Evolutionary conservation across 2,797 vertebrate species (phyloP).

Genomic region (Cyclura pinguis): DNA sequence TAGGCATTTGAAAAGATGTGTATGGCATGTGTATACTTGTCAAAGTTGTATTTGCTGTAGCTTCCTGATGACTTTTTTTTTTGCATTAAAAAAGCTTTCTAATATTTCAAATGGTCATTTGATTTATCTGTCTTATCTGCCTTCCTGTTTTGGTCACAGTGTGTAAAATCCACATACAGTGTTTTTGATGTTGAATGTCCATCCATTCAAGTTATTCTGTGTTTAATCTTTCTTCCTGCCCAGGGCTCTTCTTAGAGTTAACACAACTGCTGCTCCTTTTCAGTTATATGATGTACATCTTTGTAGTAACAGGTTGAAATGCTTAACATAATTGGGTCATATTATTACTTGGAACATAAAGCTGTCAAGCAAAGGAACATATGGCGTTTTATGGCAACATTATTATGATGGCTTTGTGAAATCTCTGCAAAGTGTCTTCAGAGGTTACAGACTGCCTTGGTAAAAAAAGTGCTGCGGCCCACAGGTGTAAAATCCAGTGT

Average conservation of each 20-base stretch:
- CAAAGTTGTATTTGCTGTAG: not conserved
- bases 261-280: not conserved
- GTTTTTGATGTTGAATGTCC: not conserved
- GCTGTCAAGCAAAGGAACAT: not conserved
- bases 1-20: not conserved
- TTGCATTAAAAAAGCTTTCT: not conserved
- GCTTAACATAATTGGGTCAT: conserved; percentile 1
- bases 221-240: no score
- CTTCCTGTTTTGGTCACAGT: not conserved
- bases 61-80: not conserved
- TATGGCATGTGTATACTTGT: not conserved
- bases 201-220: not conserved
- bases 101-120: not conserved
- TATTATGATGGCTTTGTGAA: not conserved
- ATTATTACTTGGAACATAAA: not conserved
- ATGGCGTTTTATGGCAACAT: not conserved
- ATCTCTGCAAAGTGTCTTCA: not conserved
- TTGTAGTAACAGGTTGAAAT: not conserved
- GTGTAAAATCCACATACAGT: not conserved
- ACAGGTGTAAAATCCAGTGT: not conserved
- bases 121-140: not conserved
- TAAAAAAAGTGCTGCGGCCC: not conserved
- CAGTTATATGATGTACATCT: conserved; percentile 31
- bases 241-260: not conserved
- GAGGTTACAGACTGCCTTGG: not conserved